These are phyloP conservation scores for Alectoris magna DNA, from an alignment of 2,797 vertebrate genomes.

Conservation along the genomic window DNA sequence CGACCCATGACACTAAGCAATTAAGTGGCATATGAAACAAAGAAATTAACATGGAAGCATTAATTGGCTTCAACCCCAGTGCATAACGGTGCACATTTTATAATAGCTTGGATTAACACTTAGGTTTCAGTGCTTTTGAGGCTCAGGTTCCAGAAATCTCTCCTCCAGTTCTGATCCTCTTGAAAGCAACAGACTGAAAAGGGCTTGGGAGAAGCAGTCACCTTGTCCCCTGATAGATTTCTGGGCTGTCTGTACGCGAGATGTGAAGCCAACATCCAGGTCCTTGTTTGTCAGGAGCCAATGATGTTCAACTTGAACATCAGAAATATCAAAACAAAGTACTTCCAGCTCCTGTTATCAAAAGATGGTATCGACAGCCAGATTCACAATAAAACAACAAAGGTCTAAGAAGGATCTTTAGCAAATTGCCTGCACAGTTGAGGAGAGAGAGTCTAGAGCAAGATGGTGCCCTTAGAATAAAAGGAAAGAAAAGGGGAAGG, in stretches of 20 bases:
- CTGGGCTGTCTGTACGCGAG: neutral
- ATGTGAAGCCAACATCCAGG: neutral
- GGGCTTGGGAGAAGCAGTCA: neutral
- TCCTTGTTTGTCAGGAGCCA: neutral
- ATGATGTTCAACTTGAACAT: neutral
- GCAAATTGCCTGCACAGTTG: neutral
- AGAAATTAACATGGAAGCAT: neutral
- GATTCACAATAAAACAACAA: slow-evolving; percentile 39
- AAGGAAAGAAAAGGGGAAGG: neutral
- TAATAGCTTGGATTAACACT: neutral
- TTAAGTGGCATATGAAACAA: neutral
- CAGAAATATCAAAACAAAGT: neutral
- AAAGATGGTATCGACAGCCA: slow-evolving; percentile 41
- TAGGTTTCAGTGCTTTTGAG: neutral
- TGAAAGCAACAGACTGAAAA: neutral
- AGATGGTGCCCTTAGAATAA: neutral
- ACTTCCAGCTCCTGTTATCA: slow-evolving; percentile 1
- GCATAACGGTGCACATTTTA: neutral
- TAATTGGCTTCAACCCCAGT: neutral
- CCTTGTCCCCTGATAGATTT: neutral
- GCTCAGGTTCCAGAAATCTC: rapidly evolving
- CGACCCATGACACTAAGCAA: neutral
- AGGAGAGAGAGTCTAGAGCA: neutral
- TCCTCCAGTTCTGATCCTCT: neutral
- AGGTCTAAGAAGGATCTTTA: slow-evolving; percentile 4